Evolutionary conservation across 2,113 vertebrate species (phyloP), one percentile per base, ranked within the genome.

Genomic region (Terrapene triunguis): DNA sequence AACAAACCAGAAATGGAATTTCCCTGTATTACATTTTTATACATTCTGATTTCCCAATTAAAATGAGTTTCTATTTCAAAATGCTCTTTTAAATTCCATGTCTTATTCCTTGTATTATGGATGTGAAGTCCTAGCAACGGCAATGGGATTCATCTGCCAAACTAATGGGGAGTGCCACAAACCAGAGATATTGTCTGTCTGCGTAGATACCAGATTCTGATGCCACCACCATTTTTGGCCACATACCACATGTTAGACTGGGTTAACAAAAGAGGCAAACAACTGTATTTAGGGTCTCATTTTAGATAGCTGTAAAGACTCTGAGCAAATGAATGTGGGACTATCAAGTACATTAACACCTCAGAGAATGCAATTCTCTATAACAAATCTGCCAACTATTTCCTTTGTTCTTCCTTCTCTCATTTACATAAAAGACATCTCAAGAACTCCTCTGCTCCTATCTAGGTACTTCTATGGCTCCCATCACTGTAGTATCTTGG

Each of bases 151-250:
- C 85, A 69, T 42, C n/a, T 82, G 87, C 57, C 85, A 59, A 50
- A 79, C 93, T 72, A 53, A 88, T 93, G 89, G 84, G 93, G 94
- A 83, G 57, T 72, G 90, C 88, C 84, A 79, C 89, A 86, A 93
- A 51, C 48, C 59, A 55, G 89, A 69, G 24, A 93, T 91, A 42
- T 22, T 96, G 93, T 96, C 94, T 85, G 74, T 92, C 96, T 48
- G 72, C 85, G 94, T 92, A 96, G 97, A 92, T 89, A 97, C 84
- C 93, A 8, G 65, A 93, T 97, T 94, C 91, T 91, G 91, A 97
- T 94, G 93, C 92, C 54, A 87, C 93, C 95, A 82, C 89, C 95
- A 94, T 87, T 90, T 80, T 80, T 81, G 96, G 96, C 96, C 93
- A 96, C 89, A 94, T 47, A 9, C 90, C 76, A 89, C 13, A 42